phyloP scores from a whole-genome alignment of 2,888 invertebrate species.

The Heteromyza rotundicornis region DNA sequence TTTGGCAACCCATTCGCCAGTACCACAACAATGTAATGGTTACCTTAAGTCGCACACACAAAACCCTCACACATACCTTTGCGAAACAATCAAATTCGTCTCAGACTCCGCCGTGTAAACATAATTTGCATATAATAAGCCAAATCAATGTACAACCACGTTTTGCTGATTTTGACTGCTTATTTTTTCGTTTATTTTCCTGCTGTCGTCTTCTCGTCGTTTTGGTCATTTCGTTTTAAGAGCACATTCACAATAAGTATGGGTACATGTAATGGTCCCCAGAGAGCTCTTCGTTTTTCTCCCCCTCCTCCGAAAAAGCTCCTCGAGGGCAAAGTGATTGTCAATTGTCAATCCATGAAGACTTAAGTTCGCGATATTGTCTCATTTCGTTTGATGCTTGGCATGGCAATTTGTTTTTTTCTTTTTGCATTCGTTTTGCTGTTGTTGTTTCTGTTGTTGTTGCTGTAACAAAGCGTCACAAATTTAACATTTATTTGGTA shows the following conservation, averaged over 20 bases:
- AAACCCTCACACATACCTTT: background rate
- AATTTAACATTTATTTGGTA: conserved; percentile 15
- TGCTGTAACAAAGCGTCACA: conserved; percentile 24
- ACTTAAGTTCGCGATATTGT: conserved; percentile 52
- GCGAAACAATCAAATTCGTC: conserved; percentile 25
- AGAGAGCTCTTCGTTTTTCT: background rate
- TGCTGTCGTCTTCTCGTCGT: background rate
- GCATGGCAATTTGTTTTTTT: too few species aligned
- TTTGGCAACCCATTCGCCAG: too few species aligned
- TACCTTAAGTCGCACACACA: background rate
- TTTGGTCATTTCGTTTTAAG: conserved; percentile 5
- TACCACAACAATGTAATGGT: background rate
- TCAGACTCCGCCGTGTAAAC: conserved; percentile 42
- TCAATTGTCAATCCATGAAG: conserved; percentile 51
- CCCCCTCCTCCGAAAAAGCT: background rate
- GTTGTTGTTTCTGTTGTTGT: background rate
- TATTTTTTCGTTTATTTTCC: too few species aligned
- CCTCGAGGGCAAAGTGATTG: conserved; percentile 24
- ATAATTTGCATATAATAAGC: conserved; percentile 62
- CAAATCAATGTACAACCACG: conserved; percentile 60
- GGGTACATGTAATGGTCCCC: background rate
- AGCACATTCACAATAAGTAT: background rate
- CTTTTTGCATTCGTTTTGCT: background rate
- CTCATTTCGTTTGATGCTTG: conserved; percentile 43
- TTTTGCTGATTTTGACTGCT: conserved; percentile 44